Evolutionary conservation across 2,113 vertebrate genomes (phyloP), one percentile per base, ranked within the genome.

Genomic region (Phylloscopus trochiloides): DNA sequence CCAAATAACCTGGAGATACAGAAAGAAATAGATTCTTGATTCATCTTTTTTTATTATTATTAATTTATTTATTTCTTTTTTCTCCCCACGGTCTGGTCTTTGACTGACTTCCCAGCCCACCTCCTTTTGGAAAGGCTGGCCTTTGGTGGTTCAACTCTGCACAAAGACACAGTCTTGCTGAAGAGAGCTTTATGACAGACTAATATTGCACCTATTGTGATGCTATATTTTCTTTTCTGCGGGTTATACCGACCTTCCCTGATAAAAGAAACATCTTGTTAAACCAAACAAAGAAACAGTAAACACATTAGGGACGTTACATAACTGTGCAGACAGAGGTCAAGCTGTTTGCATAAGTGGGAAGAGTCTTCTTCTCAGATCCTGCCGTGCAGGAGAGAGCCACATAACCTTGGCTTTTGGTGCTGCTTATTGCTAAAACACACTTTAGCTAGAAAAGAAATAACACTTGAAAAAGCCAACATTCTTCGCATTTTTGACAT

Each of bases 1-100:
- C 99, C 99, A 32, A 99, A 99, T 96, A 99, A 98, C 98, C 99
- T 99, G 97, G 43, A 76, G 52, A 80, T 61, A 88, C 48, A 96
- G 51, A 91, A 92, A 94, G 63, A 93, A 71, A 93, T 31, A 63
- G 5, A 73, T 51, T 81, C 50, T 76, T 87, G 28, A 77, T 38
- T n/a, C 22, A 13, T 7, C 34, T 42, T 19, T 12, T 22, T 13
- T 32, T n/a, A 10, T 40, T 14, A 28, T 24, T 24, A 26, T 21
- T 43, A 11, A 42, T 43, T 18, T 8, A 43, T 43, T 43, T 43
- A 43, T 43, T 40, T 40, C 40, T 15, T 17, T 26, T 38, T 48
- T 29, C 8, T 4, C 38, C 31, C 31, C 28, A 14, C 31, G 48
- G 18, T 28, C 36, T 48, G 45, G 42, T 51, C 58, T 68, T 89